phyloP scores from a whole-genome alignment of 2,113 vertebrate genomes.

The Astatotilapia flaviijosephi region DNA sequence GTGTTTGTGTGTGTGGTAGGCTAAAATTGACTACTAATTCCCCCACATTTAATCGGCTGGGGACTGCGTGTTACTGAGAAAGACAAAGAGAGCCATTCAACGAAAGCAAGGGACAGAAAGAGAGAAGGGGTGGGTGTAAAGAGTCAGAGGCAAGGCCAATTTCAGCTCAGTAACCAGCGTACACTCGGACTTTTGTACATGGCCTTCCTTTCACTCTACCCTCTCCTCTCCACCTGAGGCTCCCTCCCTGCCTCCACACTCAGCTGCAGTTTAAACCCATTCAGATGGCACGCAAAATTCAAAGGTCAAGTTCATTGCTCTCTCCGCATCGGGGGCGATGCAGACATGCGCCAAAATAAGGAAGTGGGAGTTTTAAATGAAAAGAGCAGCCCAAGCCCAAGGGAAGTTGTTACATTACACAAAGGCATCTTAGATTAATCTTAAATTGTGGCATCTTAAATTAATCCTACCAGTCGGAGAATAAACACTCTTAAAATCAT shows the following conservation, averaged over 20 bases:
- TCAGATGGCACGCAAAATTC: neutral
- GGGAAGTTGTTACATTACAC: neutral
- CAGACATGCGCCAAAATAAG: neutral
- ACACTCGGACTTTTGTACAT: constrained; percentile 64
- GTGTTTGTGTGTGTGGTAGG: constrained; percentile 65
- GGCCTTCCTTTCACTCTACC: constrained; percentile 31
- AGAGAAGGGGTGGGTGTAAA: constrained; percentile 55
- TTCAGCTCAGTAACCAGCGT: constrained; percentile 49
- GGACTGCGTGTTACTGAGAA: constrained; percentile 69
- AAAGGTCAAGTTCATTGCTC: neutral
- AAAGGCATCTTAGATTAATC: neutral
- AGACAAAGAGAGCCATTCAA: constrained; percentile 77
- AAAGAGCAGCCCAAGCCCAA: neutral
- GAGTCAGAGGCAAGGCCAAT: constrained; percentile 61
- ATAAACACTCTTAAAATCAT: neutral
- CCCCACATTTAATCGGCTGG: constrained; percentile 75
- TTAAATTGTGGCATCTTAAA: neutral
- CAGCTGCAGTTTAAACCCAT: constrained; percentile 14
- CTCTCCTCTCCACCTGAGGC: constrained; percentile 50
- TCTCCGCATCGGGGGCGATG: neutral
- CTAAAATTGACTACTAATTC: constrained; percentile 78
- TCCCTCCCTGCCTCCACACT: constrained; percentile 21
- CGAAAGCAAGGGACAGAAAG: constrained; percentile 30
- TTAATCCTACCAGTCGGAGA: neutral
- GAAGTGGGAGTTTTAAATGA: neutral